These are phyloP conservation scores for Phalanger gymnotis DNA, from an alignment of 2,797 vertebrate species.

Conservation along the genomic window DNA sequence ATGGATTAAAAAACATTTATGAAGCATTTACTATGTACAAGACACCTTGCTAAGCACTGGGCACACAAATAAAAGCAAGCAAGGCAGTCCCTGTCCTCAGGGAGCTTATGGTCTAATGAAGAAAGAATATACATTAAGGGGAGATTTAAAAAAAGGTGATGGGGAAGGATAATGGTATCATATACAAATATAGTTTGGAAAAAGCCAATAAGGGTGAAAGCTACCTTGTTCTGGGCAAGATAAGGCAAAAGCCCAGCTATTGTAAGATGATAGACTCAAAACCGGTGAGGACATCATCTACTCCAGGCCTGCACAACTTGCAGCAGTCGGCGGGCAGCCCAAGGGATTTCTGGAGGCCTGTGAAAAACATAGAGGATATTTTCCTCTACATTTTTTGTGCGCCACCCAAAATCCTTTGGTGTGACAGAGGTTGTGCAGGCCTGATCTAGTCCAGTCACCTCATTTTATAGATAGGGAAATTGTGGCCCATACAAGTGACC, in stretches of 20 bases:
- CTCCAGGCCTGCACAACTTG: no score
- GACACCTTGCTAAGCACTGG: background rate
- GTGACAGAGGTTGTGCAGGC: no score
- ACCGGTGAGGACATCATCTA: no score
- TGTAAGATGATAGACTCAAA: no score
- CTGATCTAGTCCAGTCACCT: background rate
- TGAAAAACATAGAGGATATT: no score
- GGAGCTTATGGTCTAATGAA: background rate
- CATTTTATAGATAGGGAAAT: background rate
- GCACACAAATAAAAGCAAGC: background rate
- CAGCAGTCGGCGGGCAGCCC: no score
- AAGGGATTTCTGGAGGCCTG: no score
- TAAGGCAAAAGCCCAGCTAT: background rate
- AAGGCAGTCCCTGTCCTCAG: background rate
- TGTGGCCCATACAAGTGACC: background rate
- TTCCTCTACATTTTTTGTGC: no score
- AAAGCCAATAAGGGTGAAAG: background rate
- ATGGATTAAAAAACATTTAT: slow-evolving; percentile 52
- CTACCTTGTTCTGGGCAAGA: no score
- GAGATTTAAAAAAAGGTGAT: background rate
- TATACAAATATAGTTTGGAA: background rate
- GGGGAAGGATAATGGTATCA: background rate
- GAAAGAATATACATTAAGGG: background rate
- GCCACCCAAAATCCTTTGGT: no score
- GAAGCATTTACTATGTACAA: background rate